Evolutionary conservation across 1,140 invertebrate species (phyloP).

Genomic region (Drosophila athabasca): DNA sequence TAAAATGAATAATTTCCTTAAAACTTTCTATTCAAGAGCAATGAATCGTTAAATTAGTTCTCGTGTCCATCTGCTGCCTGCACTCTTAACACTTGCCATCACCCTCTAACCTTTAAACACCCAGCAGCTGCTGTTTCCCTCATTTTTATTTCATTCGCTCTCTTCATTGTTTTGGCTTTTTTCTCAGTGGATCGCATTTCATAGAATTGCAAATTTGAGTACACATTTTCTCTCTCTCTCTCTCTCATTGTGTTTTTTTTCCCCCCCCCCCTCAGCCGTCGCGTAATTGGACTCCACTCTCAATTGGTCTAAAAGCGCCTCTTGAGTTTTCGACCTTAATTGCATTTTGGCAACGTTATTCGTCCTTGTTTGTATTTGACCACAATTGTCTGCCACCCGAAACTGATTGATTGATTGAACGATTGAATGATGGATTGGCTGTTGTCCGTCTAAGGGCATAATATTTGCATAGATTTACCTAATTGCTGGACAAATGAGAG

Average conservation of each 20-base stretch:
- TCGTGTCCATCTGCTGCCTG: no score
- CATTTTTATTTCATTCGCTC: background rate
- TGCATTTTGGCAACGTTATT: constrained; percentile 48
- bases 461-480: constrained; percentile 60
- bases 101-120: no score
- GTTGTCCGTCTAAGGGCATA: constrained; percentile 36
- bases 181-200: constrained; percentile 42
- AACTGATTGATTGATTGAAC: constrained; percentile 38
- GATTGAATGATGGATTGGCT: constrained; percentile 39
- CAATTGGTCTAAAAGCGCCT: constrained; percentile 34
- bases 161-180: background rate
- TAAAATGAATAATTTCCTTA: no score
- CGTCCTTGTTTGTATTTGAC: constrained; percentile 37
- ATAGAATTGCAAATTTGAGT: constrained; percentile 30
- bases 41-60: no score
- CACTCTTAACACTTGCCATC: no score
- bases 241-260: constrained; percentile 15
- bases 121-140: no score
- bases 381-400: constrained; percentile 30
- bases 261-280: background rate
- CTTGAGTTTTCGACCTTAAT: constrained; percentile 49
- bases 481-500: constrained; percentile 51
- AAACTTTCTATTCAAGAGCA: no score
- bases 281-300: constrained; percentile 42
- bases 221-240: constrained; percentile 23